Percentiles rank a stretch among this genome's conserved stretches.
Evolutionary conservation across 1,140 invertebrate genomes (phyloP).

Genomic region (Platyscapa corneri): DNA sequence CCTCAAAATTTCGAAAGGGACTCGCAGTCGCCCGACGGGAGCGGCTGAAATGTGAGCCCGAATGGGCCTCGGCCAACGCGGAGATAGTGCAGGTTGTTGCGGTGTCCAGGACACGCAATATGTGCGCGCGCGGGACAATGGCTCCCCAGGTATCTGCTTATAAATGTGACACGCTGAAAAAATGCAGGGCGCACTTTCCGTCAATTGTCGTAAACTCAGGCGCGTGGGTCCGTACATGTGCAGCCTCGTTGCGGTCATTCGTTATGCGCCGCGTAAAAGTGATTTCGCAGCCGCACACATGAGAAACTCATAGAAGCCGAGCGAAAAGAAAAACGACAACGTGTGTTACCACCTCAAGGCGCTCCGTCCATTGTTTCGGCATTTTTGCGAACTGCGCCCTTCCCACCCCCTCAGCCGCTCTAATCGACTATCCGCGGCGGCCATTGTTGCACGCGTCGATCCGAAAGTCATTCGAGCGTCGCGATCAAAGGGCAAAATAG

Average conservation of each 20-base stretch:
- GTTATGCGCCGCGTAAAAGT: not conserved
- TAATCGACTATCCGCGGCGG: too few species aligned
- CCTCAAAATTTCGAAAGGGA: slow-evolving; percentile 7
- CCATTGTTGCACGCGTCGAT: too few species aligned
- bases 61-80: not conserved
- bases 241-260: slow-evolving; percentile 10
- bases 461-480: not conserved
- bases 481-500: not conserved
- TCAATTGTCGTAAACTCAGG: not conserved
- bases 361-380: not conserved
- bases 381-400: not conserved
- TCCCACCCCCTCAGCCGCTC: too few species aligned
- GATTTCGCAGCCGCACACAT: not conserved
- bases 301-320: not conserved
- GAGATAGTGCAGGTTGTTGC: not conserved
- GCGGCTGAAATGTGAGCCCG: slow-evolving; percentile 14
- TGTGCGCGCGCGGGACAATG: slow-evolving; percentile 13
- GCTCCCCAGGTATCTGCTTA: not conserved
- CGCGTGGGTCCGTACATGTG: not conserved
- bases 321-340: not conserved
- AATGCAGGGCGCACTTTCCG: slow-evolving; percentile 1
- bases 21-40: not conserved
- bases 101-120: not conserved
- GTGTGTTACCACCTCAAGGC: not conserved
- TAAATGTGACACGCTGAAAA: not conserved